Conservation (phyloP, 2,888 invertebrate genomes). For the Eremobia ochroleuca region DNA sequence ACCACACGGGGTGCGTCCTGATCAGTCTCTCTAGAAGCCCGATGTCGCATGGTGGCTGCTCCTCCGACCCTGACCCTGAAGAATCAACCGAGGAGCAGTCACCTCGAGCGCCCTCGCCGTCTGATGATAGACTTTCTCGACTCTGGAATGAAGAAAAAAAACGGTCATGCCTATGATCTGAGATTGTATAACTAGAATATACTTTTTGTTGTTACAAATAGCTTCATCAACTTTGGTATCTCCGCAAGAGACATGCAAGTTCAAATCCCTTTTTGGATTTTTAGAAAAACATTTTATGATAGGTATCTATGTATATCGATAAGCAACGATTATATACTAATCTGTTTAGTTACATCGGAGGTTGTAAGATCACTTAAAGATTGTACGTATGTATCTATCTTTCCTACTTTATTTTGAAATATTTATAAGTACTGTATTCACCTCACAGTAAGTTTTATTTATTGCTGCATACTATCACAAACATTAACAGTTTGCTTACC, state of each 20-base stretch:
- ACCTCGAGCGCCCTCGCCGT: slow-evolving; percentile 91
- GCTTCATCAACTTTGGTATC: background rate
- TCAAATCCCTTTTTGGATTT: background rate
- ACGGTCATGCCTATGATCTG: background rate
- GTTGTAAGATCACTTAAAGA: background rate
- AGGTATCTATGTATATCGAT: background rate
- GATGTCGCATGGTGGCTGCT: slow-evolving; percentile 95
- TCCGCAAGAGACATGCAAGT: background rate
- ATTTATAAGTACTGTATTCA: too few relatives aligned
- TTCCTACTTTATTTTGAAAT: too few relatives aligned
- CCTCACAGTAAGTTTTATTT: background rate
- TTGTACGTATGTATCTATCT: too few relatives aligned
- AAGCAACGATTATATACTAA: background rate
- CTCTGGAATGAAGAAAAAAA: slow-evolving; percentile 84
- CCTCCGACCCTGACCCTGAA: slow-evolving; percentile 91
- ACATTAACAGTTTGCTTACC: background rate
- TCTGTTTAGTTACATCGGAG: background rate
- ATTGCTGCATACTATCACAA: background rate
- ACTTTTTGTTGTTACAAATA: background rate
- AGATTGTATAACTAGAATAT: background rate
- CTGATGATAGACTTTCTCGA: slow-evolving; percentile 93
- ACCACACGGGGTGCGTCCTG: slow-evolving; percentile 98
- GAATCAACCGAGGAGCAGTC: slow-evolving; percentile 91
- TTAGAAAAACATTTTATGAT: background rate
- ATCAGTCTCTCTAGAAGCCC: slow-evolving; percentile 96